Conservation (phyloP, 2,888 invertebrate genomes). For the Gnatocerus cornutus region DNA sequence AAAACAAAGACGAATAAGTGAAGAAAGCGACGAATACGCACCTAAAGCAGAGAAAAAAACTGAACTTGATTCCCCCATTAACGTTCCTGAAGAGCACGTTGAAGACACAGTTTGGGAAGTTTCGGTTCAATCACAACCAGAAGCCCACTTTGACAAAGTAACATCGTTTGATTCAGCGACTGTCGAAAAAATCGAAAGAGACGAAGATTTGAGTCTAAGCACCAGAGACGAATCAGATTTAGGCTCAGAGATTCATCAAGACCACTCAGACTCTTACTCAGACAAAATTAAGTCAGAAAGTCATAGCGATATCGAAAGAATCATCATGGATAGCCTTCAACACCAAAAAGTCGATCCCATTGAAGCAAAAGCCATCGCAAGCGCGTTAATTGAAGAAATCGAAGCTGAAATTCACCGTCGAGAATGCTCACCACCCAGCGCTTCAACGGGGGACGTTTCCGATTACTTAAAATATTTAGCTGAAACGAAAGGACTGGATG, state of each 20-base stretch:
- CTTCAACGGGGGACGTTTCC: slow-evolving; percentile 64
- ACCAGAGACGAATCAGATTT: slow-evolving; percentile 67
- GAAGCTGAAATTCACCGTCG: slow-evolving; percentile 73
- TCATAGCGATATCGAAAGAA: slow-evolving; percentile 69
- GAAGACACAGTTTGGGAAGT: slow-evolving; percentile 74
- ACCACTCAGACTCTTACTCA: slow-evolving; percentile 67
- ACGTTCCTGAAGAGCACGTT: slow-evolving; percentile 71
- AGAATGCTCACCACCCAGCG: slow-evolving; percentile 52
- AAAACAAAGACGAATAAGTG: slow-evolving; percentile 69
- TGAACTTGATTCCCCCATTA: slow-evolving; percentile 62
- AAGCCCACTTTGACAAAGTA: slow-evolving; percentile 64
- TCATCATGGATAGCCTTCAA: slow-evolving; percentile 68
- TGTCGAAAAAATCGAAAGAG: slow-evolving; percentile 62
- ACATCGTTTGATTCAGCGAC: slow-evolving; percentile 58
- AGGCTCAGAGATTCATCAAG: slow-evolving; percentile 69
- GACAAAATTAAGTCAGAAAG: slow-evolving; percentile 68
- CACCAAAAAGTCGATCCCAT: slow-evolving; percentile 71
- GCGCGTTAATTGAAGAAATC: slow-evolving; percentile 73
- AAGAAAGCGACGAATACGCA: slow-evolving; percentile 68
- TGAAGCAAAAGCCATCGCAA: slow-evolving; percentile 72
- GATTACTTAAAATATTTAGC: slow-evolving; percentile 70
- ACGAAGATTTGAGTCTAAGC: slow-evolving; percentile 67
- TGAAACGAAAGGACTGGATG: slow-evolving; percentile 71
- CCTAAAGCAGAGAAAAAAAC: slow-evolving; percentile 50
- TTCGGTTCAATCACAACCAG: slow-evolving; percentile 69